Evolutionary conservation across 1,140 invertebrate species (phyloP).

Genomic region (Parapsyche elsis): DNA sequence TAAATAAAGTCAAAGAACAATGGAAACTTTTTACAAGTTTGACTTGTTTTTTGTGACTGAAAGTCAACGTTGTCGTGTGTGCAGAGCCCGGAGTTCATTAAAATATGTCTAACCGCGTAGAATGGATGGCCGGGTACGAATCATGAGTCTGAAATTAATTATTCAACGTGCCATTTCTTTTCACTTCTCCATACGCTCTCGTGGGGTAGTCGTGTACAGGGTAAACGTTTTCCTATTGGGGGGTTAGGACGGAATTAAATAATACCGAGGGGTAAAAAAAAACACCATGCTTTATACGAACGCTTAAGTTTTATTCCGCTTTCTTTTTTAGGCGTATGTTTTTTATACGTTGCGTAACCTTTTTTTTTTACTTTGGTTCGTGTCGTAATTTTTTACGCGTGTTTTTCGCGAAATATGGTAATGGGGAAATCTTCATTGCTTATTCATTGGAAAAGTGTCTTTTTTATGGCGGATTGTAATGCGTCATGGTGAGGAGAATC

Average conservation of each 20-base stretch:
- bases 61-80: slow-evolving; percentile 8
- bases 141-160: slow-evolving; percentile 55
- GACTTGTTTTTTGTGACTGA: neutral
- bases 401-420: slow-evolving; percentile 50
- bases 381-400: slow-evolving; percentile 20
- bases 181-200: slow-evolving; percentile 50
- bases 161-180: slow-evolving; percentile 54
- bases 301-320: slow-evolving; percentile 56
- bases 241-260: slow-evolving; percentile 52
- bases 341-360: slow-evolving; percentile 33
- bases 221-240: slow-evolving; percentile 56
- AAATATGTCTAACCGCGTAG: slow-evolving; percentile 50
- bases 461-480: slow-evolving; percentile 38
- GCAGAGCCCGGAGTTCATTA: slow-evolving; percentile 50
- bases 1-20: neutral
- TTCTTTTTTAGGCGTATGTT: neutral
- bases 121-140: slow-evolving; percentile 48
- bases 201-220: slow-evolving; percentile 32
- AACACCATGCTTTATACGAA: slow-evolving; percentile 51
- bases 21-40: neutral
- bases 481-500: slow-evolving; percentile 35
- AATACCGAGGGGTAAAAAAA: slow-evolving; percentile 46
- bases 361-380: slow-evolving; percentile 10
- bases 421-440: slow-evolving; percentile 54
- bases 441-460: slow-evolving; percentile 55